Conservation (phyloP, 2,113 vertebrate species). For the Coptodon bakossiorum region DNA sequence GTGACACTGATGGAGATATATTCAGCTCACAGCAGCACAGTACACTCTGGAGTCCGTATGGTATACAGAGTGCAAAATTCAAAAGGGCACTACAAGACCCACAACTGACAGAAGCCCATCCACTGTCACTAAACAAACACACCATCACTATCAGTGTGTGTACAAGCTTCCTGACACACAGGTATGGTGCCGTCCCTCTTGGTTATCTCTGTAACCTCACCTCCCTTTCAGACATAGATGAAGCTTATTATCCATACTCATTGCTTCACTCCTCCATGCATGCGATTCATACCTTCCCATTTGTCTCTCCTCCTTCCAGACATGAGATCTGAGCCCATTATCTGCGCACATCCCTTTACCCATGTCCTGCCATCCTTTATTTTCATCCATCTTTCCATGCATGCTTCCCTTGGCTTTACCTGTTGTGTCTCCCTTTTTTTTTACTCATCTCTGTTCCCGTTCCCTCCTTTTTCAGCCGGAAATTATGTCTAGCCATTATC, state of each 20-base stretch:
- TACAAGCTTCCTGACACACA: background rate
- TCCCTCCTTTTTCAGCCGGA: slow-evolving; percentile 34
- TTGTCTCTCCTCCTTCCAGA: slow-evolving; percentile 6
- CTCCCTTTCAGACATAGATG: slow-evolving; percentile 25
- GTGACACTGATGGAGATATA: slow-evolving; percentile 13
- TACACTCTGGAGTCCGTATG: background rate
- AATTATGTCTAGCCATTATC: slow-evolving; percentile 66
- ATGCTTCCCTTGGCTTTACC: slow-evolving; percentile 13
- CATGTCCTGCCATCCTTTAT: background rate
- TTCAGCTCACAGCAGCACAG: background rate
- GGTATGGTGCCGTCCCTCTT: background rate
- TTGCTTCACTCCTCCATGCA: slow-evolving; percentile 2
- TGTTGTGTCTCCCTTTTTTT: background rate
- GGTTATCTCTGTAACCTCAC: slow-evolving; percentile 30
- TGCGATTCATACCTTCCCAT: background rate
- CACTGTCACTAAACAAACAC: background rate
- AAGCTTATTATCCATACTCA: slow-evolving; percentile 37
- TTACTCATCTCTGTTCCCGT: background rate
- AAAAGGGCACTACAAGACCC: background rate
- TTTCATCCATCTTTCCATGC: background rate
- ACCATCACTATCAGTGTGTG: background rate
- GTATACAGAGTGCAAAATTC: background rate
- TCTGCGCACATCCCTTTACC: slow-evolving; percentile 2
- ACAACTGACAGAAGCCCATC: background rate
- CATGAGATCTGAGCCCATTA: slow-evolving; percentile 35